Percentiles rank a stretch among this genome's conserved stretches.
phyloP scores from a whole-genome alignment of 2,888 invertebrate genomes.

The Sycophila texana region DNA sequence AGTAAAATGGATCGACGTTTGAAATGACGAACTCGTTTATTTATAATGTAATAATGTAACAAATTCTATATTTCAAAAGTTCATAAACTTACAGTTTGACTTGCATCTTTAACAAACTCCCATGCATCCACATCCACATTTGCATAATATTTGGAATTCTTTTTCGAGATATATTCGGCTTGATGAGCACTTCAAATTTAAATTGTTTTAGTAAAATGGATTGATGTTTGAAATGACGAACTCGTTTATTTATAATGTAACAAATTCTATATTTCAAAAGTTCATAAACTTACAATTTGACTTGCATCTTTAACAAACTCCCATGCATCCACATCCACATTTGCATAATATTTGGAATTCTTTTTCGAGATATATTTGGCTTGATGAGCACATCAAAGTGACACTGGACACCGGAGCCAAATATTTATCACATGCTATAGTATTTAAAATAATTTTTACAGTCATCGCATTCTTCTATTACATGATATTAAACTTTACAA shows the following conservation, averaged over 20 bases:
- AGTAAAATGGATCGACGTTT: too few relatives aligned
- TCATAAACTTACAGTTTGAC: neutral
- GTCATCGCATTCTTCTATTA: neutral
- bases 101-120: conserved; percentile 24
- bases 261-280: conserved; percentile 52
- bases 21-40: neutral
- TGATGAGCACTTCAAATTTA: conserved; percentile 4
- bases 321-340: conserved; percentile 13
- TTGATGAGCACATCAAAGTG: conserved; percentile 5
- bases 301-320: conserved; percentile 24
- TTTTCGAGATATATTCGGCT: conserved; percentile 22
- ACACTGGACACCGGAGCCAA: conserved; percentile 35
- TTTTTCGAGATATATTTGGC: conserved; percentile 26
- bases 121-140: conserved; percentile 10
- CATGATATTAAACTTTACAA: neutral
- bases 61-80: conserved; percentile 52
- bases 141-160: conserved; percentile 40
- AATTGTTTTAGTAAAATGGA: too few relatives aligned
- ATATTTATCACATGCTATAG: conserved; percentile 38
- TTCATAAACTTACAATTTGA: conserved; percentile 2
- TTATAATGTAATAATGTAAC: conserved; percentile 40
- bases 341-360: conserved; percentile 36
- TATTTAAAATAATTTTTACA: conserved; percentile 38
- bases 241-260: conserved; percentile 26
- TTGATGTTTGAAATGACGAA: neutral